Conservation (phyloP, 2,113 vertebrate genomes). For the Varanus salvator region DNA sequence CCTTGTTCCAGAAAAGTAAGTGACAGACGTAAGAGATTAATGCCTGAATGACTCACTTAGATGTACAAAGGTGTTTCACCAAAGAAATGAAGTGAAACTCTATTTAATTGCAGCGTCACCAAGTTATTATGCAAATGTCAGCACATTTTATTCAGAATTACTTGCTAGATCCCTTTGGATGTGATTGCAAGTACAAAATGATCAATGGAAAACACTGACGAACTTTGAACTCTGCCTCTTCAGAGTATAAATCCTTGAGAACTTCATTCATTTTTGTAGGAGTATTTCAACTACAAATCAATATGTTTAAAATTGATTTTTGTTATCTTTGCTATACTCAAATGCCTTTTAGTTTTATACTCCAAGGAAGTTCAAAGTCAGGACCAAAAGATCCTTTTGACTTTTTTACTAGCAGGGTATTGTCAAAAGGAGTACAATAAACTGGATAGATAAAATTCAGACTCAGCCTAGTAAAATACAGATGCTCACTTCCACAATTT, state of each 20-base stretch:
- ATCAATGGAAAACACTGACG: slow-evolving; percentile 31
- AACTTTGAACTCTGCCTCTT: slow-evolving; percentile 47
- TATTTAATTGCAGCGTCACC: not conserved
- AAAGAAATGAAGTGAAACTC: not conserved
- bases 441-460: slow-evolving; percentile 7
- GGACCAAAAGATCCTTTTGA: not conserved
- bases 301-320: slow-evolving; percentile 43
- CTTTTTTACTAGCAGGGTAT: slow-evolving; percentile 25
- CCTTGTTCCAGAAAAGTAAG: not conserved
- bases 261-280: slow-evolving; percentile 24
- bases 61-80: not conserved
- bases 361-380: not conserved
- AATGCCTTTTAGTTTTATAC: slow-evolving; percentile 25
- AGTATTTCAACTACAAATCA: slow-evolving; percentile 53
- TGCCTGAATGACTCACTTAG: not conserved
- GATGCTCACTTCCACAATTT: slow-evolving; percentile 8
- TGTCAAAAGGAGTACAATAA: slow-evolving; percentile 27
- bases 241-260: slow-evolving; percentile 33
- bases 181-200: slow-evolving; percentile 25
- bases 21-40: not conserved
- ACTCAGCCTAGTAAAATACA: slow-evolving; percentile 16
- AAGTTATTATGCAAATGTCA: slow-evolving; percentile 19
- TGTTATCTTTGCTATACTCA: slow-evolving; percentile 38
- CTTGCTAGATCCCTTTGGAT: slow-evolving; percentile 34
- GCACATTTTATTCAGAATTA: not conserved